Evolutionary conservation across 2,888 invertebrate genomes (phyloP), one percentile per base, ranked within the genome.

Genomic region (Mythimna vitellina): DNA sequence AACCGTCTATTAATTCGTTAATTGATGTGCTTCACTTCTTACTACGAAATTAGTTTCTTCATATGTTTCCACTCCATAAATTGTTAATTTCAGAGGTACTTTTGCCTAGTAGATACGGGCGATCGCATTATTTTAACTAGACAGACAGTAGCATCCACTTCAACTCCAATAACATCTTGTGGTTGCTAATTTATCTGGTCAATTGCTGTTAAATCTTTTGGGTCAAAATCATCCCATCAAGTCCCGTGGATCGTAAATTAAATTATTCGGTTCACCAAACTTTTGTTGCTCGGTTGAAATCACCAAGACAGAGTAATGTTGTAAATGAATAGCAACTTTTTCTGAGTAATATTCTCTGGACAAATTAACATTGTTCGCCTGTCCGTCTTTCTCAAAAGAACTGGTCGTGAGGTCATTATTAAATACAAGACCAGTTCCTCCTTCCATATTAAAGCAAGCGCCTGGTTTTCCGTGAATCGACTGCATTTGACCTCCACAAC

Each of bases 401-500:
- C 72, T 78, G 65, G 63, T 73, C 32, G 54, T 22, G 65, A 60
- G 58, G 63, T 61, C 68, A 66, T 69, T 82, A 71, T 72, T 32
- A 78, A 79, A 81, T 76, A 58, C 71, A 68, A 35, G 79, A 66
- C 78, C 82, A 72, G 73, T 78, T 38, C 35, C 54, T 65, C 54
- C 67, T 63, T 68, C 63, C 78, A 69, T 78, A 69, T 72, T 66
- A 67, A 64, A 63, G 32, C 73, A 46, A 66, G 68, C 73, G 78
- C 82, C 82, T 78, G 58, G 82, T 66, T 69, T 80, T 69, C 78
- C 68, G 58, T 72, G 63, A 72, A 72, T 53, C 63, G 42, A n/a
- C 68, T 78, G 56, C 53, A 65, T 78, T 78, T 82, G 83, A 80
- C 73, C 83, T 82, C 65, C n/a, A 32, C 64, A 64, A 78, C 65